These are phyloP conservation scores for Mastomys coucha DNA, from an alignment of 2,113 vertebrate species.

Conservation along the genomic window DNA sequence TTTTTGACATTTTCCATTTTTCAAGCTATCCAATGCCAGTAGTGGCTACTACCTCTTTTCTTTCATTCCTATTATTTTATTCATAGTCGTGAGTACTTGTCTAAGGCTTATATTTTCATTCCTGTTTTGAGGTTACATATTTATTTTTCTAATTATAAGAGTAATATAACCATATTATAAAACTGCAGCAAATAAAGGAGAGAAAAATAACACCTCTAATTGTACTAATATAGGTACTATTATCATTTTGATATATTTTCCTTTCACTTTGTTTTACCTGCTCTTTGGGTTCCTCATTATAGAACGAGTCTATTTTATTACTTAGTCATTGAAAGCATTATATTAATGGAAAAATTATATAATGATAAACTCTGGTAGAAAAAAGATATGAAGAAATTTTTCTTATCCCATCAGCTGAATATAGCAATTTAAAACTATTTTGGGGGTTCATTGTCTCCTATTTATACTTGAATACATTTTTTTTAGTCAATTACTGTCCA, in stretches of 20 bases:
- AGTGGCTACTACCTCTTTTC: not conserved
- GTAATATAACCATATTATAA: not conserved
- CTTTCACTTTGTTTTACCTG: not conserved
- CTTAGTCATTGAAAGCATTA: not conserved
- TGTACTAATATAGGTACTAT: not conserved
- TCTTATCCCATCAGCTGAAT: not conserved
- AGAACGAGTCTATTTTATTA: not conserved
- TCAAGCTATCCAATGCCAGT: not conserved
- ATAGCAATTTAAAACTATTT: not conserved
- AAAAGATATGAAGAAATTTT: not conserved
- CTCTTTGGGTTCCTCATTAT: not conserved
- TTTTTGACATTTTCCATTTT: not conserved
- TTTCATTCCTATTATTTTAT: not conserved
- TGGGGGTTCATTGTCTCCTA: not conserved
- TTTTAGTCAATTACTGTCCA: not conserved
- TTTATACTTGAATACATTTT: not conserved
- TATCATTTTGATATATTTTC: not conserved
- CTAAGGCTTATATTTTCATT: not conserved
- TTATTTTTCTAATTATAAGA: constrained; percentile 14
- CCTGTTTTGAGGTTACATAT: not conserved
- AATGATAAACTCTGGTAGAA: not conserved
- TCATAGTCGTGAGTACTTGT: not conserved
- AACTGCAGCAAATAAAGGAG: not conserved
- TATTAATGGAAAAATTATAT: not conserved
- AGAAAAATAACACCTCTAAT: not conserved